Conservation (phyloP, 2,888 invertebrate species). For the Drepana falcataria region DNA sequence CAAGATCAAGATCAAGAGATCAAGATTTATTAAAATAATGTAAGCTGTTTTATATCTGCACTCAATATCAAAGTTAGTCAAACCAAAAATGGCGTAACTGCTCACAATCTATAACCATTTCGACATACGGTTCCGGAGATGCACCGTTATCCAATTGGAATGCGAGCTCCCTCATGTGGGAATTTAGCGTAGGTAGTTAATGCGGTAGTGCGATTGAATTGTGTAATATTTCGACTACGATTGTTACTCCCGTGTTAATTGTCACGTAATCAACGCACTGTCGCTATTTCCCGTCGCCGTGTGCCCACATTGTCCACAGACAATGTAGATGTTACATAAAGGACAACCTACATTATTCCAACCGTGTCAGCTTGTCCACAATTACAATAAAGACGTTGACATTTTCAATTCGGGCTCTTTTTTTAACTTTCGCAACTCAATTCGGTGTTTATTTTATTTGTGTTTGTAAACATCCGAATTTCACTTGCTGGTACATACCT, state of each 20-base stretch:
- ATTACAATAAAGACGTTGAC: conserved; percentile 1
- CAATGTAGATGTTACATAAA: conserved; percentile 45
- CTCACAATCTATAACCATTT: background rate
- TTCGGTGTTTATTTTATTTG: background rate
- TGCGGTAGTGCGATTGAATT: conserved; percentile 1
- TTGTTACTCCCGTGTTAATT: conserved; percentile 23
- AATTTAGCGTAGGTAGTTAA: background rate
- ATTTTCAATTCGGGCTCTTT: too few species aligned
- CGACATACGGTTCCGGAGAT: background rate
- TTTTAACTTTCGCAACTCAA: background rate
- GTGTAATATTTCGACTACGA: conserved; percentile 13
- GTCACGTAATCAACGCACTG: conserved; percentile 28
- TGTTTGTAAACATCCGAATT: too few species aligned
- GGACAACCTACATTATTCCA: conserved; percentile 32
- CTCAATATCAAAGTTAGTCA: background rate
- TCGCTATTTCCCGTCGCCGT: conserved; percentile 32
- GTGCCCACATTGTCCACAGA: conserved; percentile 41
- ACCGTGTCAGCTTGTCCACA: conserved; percentile 14
- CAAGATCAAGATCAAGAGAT: too few species aligned
- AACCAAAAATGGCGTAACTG: background rate
- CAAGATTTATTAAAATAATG: too few species aligned
- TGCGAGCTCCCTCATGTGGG: background rate
- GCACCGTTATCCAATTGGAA: background rate
- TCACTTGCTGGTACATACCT: too few species aligned
- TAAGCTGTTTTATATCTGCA: background rate